Conservation (phyloP, 2,113 vertebrate genomes). For the Pagrus major region DNA sequence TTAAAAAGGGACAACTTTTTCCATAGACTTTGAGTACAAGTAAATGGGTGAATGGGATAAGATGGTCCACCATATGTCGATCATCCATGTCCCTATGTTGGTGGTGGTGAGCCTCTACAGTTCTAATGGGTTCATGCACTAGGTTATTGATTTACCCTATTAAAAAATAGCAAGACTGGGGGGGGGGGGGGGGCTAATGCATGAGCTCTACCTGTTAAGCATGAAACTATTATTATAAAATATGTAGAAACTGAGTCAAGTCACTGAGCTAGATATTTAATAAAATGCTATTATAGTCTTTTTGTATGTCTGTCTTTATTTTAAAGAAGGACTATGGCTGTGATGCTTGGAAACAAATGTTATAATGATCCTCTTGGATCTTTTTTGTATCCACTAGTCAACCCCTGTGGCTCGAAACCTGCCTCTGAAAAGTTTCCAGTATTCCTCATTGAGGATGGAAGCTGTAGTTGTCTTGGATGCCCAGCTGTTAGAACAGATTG, state of each 20-base stretch:
- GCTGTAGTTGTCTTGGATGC: not conserved
- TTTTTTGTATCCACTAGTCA: not conserved
- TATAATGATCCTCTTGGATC: not conserved
- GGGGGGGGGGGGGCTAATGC: conserved; percentile 40
- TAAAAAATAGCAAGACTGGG: conserved; percentile 3
- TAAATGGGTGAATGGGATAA: not conserved
- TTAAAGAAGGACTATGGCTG: not conserved
- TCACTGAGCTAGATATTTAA: conserved; percentile 54
- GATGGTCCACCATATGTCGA: not conserved
- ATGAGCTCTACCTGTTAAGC: conserved; percentile 67
- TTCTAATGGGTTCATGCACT: conserved; percentile 37
- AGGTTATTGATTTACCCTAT: conserved; percentile 21
- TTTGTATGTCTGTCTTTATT: conserved; percentile 43
- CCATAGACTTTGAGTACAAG: not conserved
- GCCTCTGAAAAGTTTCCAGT: not conserved
- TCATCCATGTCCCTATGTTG: conserved; percentile 11
- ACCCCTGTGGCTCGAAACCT: not conserved
- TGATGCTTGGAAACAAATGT: not conserved
- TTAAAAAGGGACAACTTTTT: not conserved
- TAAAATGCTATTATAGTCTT: conserved; percentile 54
- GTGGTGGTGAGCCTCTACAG: conserved; percentile 18
- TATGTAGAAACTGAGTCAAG: conserved; percentile 53
- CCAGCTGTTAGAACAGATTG: not conserved
- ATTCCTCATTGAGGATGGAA: not conserved
- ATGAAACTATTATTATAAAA: conserved; percentile 55